These are phyloP conservation scores for Lasiurus cinereus DNA, from an alignment of 2,113 vertebrate genomes.

Conservation along the genomic window DNA sequence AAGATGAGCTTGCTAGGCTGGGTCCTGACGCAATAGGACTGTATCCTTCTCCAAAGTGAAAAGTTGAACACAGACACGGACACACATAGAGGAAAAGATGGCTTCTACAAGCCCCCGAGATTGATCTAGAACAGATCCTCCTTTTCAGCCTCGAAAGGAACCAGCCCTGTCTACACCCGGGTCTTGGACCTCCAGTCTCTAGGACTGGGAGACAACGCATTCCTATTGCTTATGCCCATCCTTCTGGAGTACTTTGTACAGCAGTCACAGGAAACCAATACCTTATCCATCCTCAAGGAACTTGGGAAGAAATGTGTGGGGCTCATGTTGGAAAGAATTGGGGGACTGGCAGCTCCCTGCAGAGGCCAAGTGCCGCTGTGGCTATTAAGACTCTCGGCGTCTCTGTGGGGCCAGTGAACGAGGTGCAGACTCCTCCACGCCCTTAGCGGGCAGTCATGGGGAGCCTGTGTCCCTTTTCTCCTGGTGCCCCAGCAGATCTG, in stretches of 20 bases:
- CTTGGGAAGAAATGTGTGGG: rapidly evolving
- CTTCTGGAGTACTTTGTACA: rapidly evolving
- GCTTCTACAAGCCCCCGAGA: rapidly evolving
- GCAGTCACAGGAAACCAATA: neutral
- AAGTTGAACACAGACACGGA: too few relatives aligned
- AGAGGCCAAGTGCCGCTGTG: rapidly evolving
- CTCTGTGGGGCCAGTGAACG: rapidly evolving
- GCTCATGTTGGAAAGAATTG: rapidly evolving
- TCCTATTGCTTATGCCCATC: rapidly evolving
- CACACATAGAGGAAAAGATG: neutral
- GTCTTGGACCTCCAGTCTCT: neutral
- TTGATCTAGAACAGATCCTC: rapidly evolving
- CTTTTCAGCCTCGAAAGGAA: neutral
- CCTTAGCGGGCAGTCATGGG: rapidly evolving
- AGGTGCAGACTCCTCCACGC: rapidly evolving
- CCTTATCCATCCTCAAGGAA: rapidly evolving
- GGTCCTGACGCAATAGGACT: neutral
- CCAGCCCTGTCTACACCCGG: rapidly evolving
- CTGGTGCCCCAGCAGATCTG: too few relatives aligned
- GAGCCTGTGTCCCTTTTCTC: neutral
- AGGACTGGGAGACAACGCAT: rapidly evolving
- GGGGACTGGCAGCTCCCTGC: neutral
- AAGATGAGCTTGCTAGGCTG: rapidly evolving
- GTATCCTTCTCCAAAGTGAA: neutral
- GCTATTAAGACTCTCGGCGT: rapidly evolving